Evolutionary conservation across 2,113 vertebrate species (phyloP).

Genomic region (Gymnocephalus cernua): DNA sequence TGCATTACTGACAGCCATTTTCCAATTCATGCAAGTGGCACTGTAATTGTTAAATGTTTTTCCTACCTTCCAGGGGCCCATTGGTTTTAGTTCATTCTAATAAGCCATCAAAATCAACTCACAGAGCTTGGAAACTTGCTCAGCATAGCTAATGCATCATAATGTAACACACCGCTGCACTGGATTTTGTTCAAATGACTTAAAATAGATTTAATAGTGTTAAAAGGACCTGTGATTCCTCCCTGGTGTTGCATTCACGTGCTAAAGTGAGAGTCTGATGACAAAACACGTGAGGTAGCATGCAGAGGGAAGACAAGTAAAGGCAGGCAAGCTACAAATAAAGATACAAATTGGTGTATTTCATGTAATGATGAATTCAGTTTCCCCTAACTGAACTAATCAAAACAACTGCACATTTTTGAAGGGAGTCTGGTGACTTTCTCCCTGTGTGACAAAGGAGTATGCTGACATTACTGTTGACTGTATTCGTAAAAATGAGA

Average conservation of each 20-base stretch:
- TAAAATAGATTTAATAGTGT: not conserved
- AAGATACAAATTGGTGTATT: not conserved
- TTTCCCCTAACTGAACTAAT: not conserved
- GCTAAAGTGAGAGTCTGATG: not conserved
- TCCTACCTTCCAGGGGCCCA: not conserved
- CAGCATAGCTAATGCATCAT: not conserved
- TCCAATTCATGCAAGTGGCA: not conserved
- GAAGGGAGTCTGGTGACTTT: not conserved
- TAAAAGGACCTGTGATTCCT: not conserved
- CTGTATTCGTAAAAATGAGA: not conserved
- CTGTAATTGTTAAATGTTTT: slow-evolving; percentile 16
- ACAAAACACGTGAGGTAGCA: too few relatives aligned
- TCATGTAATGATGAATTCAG: not conserved
- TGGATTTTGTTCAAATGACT: not conserved
- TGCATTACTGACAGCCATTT: slow-evolving; percentile 6
- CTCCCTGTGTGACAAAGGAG: not conserved
- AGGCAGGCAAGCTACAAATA: not conserved
- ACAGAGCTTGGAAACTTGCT: not conserved
- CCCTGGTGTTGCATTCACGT: not conserved
- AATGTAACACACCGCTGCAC: not conserved
- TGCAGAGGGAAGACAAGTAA: too few relatives aligned
- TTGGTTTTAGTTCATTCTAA: slow-evolving; percentile 9
- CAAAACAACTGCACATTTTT: not conserved
- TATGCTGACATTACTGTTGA: not conserved
- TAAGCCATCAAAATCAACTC: not conserved